phyloP scores from a whole-genome alignment of 2,113 vertebrate species.

The Pygoscelis adeliae region DNA sequence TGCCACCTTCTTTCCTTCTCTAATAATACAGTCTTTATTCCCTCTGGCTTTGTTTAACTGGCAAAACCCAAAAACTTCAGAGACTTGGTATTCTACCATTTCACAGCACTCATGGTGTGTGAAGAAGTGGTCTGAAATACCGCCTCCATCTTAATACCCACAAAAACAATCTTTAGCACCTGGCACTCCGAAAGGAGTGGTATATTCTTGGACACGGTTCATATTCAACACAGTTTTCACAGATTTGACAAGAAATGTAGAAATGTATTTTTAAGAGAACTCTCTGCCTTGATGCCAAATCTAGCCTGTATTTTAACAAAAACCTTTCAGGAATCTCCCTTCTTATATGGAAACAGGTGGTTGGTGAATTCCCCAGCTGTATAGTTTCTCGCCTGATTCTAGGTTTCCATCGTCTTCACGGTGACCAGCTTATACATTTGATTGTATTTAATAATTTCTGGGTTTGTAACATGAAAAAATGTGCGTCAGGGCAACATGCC shows the following conservation, averaged over 20 bases:
- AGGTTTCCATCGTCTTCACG: background rate
- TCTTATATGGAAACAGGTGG: background rate
- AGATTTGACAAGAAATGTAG: background rate
- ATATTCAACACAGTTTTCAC: background rate
- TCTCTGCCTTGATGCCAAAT: background rate
- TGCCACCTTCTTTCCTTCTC: background rate
- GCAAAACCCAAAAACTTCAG: background rate
- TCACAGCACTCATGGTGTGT: background rate
- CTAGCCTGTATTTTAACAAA: background rate
- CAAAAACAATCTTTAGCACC: background rate
- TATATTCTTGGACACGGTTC: background rate
- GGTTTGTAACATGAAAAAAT: background rate
- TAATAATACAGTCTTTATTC: background rate
- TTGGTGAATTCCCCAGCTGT: background rate
- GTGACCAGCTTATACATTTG: background rate
- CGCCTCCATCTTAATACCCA: background rate
- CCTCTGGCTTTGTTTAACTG: background rate
- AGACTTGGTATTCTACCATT: background rate
- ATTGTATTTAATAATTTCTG: background rate
- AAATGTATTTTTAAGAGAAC: background rate
- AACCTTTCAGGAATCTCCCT: background rate
- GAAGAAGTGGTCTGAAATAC: background rate
- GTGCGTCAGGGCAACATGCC: background rate
- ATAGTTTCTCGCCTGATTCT: background rate
- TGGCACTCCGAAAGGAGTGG: background rate